Percentiles rank a stretch among this genome's conserved stretches.
Evolutionary conservation across 2,888 invertebrate genomes (phyloP).

Genomic region (Caenorhabditis virilis): DNA sequence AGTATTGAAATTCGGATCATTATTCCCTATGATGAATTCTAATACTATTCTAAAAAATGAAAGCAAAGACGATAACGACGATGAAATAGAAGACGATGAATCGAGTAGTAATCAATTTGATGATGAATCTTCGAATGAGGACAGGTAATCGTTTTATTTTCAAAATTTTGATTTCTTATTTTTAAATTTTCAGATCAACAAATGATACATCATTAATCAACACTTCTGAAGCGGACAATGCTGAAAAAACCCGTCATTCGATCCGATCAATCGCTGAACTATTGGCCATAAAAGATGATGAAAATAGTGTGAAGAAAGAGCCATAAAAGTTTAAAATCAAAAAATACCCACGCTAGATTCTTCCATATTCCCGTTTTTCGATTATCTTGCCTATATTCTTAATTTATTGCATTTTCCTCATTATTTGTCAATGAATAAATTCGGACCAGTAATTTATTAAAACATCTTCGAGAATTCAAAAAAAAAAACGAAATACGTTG

Average conservation of each 20-base stretch:
- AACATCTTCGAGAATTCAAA: too few species aligned
- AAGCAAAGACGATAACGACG: conserved; percentile 15
- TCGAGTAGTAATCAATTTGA: conserved; percentile 4
- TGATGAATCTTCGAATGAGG: conserved; percentile 22
- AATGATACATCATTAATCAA: conserved; percentile 13
- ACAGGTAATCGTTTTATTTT: conserved; percentile 7
- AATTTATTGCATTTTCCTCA: too few species aligned
- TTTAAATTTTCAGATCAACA: neutral
- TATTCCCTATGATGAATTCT: too few species aligned
- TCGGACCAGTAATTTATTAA: too few species aligned
- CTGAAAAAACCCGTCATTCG: conserved; percentile 16
- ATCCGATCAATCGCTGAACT: conserved; percentile 37
- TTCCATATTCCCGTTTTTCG: too few species aligned
- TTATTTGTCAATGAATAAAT: too few species aligned
- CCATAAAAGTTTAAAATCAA: too few species aligned
- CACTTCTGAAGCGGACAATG: conserved; percentile 3
- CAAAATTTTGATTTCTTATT: neutral
- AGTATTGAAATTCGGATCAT: neutral
- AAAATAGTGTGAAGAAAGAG: too few species aligned
- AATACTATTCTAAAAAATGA: too few species aligned
- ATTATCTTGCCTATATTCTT: too few species aligned
- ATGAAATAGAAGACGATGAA: conserved; percentile 13
- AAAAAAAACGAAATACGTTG: too few species aligned
- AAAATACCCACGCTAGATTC: too few species aligned
- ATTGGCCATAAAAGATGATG: conserved; percentile 26